Evolutionary conservation across 2,888 invertebrate genomes (phyloP), one percentile per base, ranked within the genome.

Genomic region (Caenorhabditis sp.): DNA sequence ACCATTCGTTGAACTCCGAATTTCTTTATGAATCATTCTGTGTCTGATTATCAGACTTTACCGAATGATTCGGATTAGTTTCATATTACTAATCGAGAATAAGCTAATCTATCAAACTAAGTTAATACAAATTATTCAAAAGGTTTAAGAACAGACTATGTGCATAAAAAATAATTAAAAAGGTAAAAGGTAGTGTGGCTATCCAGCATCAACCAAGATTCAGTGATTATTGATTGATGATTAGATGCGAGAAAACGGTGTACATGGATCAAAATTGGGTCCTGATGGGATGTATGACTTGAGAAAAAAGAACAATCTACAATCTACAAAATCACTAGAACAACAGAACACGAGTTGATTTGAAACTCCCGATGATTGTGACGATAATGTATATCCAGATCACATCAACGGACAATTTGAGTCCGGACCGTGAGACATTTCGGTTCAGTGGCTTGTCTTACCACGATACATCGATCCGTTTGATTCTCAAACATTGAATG

Each of bases 401-500:
- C 47, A 47, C 19, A 47, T 19, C 19, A 47, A 47, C 47, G 47
- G 47, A 10, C 14, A 54, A 26, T 14, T 26, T 54, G 24, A 54
- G n/a, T 19, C 47, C 6, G 47, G 19, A 19, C 19, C 19, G 19
- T 3, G 47, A n/a, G 47, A n/a, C 47, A 47, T 47, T 47, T 47
- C 16, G 10, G 3, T 63, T 28, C 24, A n/a, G 38, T 54, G 69
- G 54, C 51, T 22, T 38, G 35, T n/a, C 14, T 22, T 22, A 54
- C n/a, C 10, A 38, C 54, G 41, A 19, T 10, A 38, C 38, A 44
- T 47, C 63, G 38, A 54, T 54, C 74, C 74, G 74, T 64, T 64
- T 74, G 63, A 49, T 44, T 74, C 56, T 54, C 74, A 74, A 56
- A 74, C 74, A 56, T 74, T 74, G 74, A 26, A 74, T 54, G 24